Evolutionary conservation across 2,797 vertebrate species (phyloP).

Genomic region (Enteromius treurensis): DNA sequence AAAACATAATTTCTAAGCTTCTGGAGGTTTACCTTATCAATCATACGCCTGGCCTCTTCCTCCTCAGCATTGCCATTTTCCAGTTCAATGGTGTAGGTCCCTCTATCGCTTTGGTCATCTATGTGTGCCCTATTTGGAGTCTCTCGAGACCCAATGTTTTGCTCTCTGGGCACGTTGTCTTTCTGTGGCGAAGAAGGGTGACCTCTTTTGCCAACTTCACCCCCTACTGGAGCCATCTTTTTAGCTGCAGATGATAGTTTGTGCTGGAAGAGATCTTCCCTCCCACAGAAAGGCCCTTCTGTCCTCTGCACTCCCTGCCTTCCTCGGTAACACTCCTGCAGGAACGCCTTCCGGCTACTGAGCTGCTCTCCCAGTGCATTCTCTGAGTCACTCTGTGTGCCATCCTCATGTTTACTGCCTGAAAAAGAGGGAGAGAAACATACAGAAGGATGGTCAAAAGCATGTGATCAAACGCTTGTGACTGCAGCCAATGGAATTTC

Average conservation of each 20-base stretch:
- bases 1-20: neutral
- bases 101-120: constrained; percentile 93
- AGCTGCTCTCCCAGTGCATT: constrained; percentile 87
- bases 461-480: neutral
- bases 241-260: constrained; percentile 84
- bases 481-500: neutral
- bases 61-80: constrained; percentile 91
- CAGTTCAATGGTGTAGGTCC: constrained; percentile 92
- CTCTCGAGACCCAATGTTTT: constrained; percentile 68
- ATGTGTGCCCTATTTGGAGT: constrained; percentile 80
- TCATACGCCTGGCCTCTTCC: constrained; percentile 91
- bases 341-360: constrained; percentile 71
- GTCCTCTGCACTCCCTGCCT: constrained; percentile 78
- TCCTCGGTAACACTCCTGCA: constrained; percentile 75
- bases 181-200: constrained; percentile 66
- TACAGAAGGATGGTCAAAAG: neutral
- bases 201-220: constrained; percentile 70
- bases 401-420: constrained; percentile 97
- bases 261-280: constrained; percentile 88
- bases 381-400: constrained; percentile 95
- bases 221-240: constrained; percentile 74
- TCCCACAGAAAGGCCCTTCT: constrained; percentile 81
- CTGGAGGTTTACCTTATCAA: constrained; percentile 86
- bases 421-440: constrained; percentile 10
- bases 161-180: constrained; percentile 63